These are phyloP conservation scores for Silvanus unidentatus DNA, from an alignment of 2,888 invertebrate genomes.

Conservation along the genomic window DNA sequence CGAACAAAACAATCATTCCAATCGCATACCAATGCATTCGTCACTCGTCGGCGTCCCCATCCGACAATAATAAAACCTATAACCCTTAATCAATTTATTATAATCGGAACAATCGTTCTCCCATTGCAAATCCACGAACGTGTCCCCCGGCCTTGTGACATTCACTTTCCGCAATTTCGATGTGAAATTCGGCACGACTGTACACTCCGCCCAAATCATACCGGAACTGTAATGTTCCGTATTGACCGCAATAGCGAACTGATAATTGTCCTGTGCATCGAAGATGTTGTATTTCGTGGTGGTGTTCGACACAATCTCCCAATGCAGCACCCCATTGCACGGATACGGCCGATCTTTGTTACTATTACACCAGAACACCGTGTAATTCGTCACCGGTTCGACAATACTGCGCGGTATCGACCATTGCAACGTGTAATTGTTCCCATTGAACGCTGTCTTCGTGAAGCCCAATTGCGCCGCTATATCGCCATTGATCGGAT, in stretches of 20 bases:
- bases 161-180: slow-evolving; percentile 56
- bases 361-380: slow-evolving; percentile 65
- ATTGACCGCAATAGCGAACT: slow-evolving; percentile 79
- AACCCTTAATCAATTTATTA: slow-evolving; percentile 66
- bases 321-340: slow-evolving; percentile 53
- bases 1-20: too few species aligned
- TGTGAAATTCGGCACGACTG: slow-evolving; percentile 49
- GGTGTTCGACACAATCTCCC: slow-evolving; percentile 51
- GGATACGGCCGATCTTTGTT: slow-evolving; percentile 38
- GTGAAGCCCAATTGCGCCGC: slow-evolving; percentile 28
- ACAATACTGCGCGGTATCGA: slow-evolving; percentile 48
- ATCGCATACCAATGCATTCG: not conserved
- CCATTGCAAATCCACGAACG: slow-evolving; percentile 65
- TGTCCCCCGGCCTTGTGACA: slow-evolving; percentile 48
- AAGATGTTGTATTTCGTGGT: slow-evolving; percentile 48
- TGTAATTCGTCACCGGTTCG: slow-evolving; percentile 57
- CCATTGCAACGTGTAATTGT: slow-evolving; percentile 72
- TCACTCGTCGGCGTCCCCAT: slow-evolving; percentile 28
- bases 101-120: slow-evolving; percentile 69
- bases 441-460: slow-evolving; percentile 62
- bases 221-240: slow-evolving; percentile 65
- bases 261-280: slow-evolving; percentile 52
- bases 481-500: not conserved
- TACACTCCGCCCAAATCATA: slow-evolving; percentile 80
- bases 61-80: slow-evolving; percentile 70